Base-by-base conservation (phyloP, 2,888 invertebrate genomes). In the Limnephilus auricula region DNA sequence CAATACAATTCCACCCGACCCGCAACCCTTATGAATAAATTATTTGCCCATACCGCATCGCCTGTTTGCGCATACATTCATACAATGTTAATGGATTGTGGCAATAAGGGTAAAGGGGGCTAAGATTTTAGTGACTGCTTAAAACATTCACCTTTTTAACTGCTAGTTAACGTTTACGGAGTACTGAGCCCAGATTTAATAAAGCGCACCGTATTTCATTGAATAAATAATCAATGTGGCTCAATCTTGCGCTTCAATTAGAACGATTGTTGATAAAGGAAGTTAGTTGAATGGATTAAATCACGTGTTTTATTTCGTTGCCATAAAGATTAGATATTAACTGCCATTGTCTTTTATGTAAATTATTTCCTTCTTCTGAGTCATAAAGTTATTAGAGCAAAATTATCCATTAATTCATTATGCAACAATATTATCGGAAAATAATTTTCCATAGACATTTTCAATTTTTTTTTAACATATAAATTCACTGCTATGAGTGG, bases 31-130 rank as follows among this genome's bases (percentile, higher is more conserved):
- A 93, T 93, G 93, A 93, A 93, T 93, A 93, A 93, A 93, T 93
- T 93, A 93, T 90, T 85, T 82, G 90, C 89, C 90, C 91, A 92
- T 92, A 93, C 92, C 92, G 91, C 93, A 93, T 89, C 89, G 92
- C 92, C 93, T 92, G 89, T 93, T 93, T 92, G 93, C 92, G 92
- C 92, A 90, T 90, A 91, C 93, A 91, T 93, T 92, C 92, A 92
- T 93, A 91, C 92, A 92, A 92, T 90, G 89, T 93, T 93, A 93
- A 93, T 93, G 93, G 92, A 92, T 93, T 92, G 92, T 79, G 92
- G 91, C 92, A 88, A 92, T 92, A 91, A 90, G 89, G 92, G 91
- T 80, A 79, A 90, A 78, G 79, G 84, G 82, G 82, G 90, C 87
- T 88, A 87, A 90, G 86, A 86, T 90, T 86, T 90, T 90, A 86